Base-by-base conservation (phyloP, 2,888 invertebrate species). In the Neocrepidodera transversa region DNA sequence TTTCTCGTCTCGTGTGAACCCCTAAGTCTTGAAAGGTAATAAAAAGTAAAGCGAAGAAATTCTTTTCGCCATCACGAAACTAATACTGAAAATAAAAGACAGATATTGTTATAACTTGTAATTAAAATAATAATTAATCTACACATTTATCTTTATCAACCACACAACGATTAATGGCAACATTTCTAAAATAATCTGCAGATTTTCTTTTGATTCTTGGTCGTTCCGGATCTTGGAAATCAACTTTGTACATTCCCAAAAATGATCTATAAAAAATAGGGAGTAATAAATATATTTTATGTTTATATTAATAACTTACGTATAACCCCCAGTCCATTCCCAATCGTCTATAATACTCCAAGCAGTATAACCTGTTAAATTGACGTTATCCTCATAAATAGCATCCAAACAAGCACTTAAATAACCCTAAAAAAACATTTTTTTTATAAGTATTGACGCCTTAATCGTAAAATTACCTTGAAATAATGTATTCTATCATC, bases 401-500 rank as follows among this genome's bases (percentile, higher is more conserved):
- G 64, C 64, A 59, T 64, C 64, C 36, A 64, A 51, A 28, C 62
- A 62, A 18, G 51, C 55, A 43, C 64, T 64, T 11, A 64, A 43
- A 28, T 64, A 57, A 26, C 53, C 55, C 64, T 64, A n/a, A n/a
- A n/a, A n/a, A n/a, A n/a, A n/a, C n/a, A n/a, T n/a, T n/a, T n/a
- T n/a, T n/a, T n/a, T n/a, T n/a, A n/a, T n/a, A n/a, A n/a, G n/a
- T n/a, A n/a, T n/a, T n/a, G n/a, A n/a, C n/a, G n/a, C n/a, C n/a
- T n/a, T n/a, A n/a, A n/a, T n/a, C n/a, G n/a, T n/a, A n/a, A n/a
- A n/a, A n/a, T 59, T 65, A 75, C 75, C 53, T 65, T 52, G 35
- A 67, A 65, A 69, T 82, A 84, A 1, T 71, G 65, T 6, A 68
- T 64, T 54, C 72, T 61, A 1, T 63, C 51, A 11, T 56, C 51